A percentile compares a stretch with the other conserved stretches of the same genome.
Evolutionary conservation across 1,140 invertebrate genomes (phyloP).

Genomic region (Drosophila insularis): DNA sequence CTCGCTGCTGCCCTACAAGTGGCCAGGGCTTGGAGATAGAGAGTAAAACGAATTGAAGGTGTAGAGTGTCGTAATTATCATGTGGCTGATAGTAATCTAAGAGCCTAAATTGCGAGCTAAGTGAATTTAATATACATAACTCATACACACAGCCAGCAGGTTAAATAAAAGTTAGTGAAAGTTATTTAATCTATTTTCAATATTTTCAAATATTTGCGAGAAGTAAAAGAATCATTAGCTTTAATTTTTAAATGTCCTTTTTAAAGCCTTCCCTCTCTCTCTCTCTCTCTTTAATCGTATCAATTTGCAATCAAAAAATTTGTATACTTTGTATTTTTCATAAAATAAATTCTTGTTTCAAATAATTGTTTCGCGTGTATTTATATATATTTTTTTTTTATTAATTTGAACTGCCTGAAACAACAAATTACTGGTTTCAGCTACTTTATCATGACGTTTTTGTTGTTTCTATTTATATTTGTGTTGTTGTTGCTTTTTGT

Average conservation of each 20-base stretch:
- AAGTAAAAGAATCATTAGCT: too few species aligned
- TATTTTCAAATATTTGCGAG: too few species aligned
- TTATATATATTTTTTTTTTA: neutral
- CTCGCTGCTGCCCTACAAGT: too few species aligned
- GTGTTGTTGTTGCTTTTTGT: neutral
- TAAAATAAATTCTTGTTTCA: neutral
- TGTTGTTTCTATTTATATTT: neutral
- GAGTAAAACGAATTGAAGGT: neutral
- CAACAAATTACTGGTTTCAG: conserved; percentile 35
- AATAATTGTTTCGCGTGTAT: neutral
- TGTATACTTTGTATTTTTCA: neutral
- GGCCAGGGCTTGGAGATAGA: neutral
- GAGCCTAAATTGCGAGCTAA: neutral
- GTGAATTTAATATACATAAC: neutral
- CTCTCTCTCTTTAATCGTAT: neutral
- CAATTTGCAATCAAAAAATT: neutral
- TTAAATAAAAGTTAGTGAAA: neutral
- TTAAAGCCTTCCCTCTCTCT: too few species aligned
- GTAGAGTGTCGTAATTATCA: neutral
- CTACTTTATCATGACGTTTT: conserved; percentile 26
- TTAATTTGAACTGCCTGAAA: conserved; percentile 1
- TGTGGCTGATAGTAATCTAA: conserved; percentile 1
- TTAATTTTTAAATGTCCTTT: too few species aligned
- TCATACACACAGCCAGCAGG: too few species aligned
- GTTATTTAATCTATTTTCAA: neutral